These are phyloP conservation scores for Lapara coniferarum DNA, from an alignment of 2,888 invertebrate genomes.

Conservation along the genomic window DNA sequence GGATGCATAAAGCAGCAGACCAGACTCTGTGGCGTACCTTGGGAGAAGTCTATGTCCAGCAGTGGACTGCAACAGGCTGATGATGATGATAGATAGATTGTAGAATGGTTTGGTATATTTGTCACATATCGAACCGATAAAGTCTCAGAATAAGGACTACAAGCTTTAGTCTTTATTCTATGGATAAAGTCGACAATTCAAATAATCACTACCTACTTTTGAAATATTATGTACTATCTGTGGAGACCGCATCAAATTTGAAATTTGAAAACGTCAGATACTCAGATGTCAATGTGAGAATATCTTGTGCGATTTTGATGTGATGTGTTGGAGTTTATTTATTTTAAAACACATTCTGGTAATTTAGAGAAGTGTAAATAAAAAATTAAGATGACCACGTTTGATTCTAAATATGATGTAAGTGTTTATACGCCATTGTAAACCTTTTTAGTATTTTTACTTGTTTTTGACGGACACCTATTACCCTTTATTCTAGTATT, in stretches of 20 bases:
- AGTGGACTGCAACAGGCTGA: no score
- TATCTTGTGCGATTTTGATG: constrained; percentile 28
- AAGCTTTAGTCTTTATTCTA: no score
- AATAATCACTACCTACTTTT: background rate
- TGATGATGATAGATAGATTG: no score
- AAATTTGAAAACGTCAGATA: no score
- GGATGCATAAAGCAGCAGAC: no score
- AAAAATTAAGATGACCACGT: constrained; percentile 63
- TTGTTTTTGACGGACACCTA: background rate
- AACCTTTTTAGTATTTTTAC: constrained; percentile 10
- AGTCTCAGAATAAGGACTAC: no score
- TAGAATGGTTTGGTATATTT: no score
- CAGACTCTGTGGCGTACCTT: no score
- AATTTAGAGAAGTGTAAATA: constrained; percentile 34
- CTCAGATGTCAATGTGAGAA: constrained; percentile 24
- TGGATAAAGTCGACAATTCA: background rate
- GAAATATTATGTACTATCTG: background rate
- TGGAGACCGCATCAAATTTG: background rate
- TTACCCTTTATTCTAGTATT: background rate
- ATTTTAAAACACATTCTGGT: constrained; percentile 43
- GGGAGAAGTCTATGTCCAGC: no score
- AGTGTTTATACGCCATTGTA: constrained; percentile 47
- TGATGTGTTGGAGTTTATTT: constrained; percentile 68
- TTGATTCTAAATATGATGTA: constrained; percentile 84
- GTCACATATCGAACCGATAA: no score